Evolutionary conservation across 2,888 invertebrate species (phyloP).

Genomic region (Amaurobius ferox): DNA sequence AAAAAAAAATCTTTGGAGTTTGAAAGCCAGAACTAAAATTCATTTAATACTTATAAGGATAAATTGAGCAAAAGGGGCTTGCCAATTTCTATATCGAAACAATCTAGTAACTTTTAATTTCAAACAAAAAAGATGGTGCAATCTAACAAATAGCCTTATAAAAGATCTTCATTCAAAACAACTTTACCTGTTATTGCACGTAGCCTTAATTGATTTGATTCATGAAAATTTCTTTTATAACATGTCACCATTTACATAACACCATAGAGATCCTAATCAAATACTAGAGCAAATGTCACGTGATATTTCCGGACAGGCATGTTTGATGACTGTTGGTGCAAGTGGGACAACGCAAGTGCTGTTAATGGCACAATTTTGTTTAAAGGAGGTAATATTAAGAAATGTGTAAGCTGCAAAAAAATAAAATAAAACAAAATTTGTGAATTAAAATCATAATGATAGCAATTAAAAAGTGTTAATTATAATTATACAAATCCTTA

Average conservation of each 20-base stretch:
- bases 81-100: not conserved
- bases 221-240: constrained; percentile 31
- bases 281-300: too few relatives aligned
- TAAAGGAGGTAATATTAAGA: too few relatives aligned
- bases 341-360: too few relatives aligned
- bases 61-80: constrained; percentile 21
- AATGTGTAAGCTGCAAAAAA: too few relatives aligned
- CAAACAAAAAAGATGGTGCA: not conserved
- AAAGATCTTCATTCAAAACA: constrained; percentile 26
- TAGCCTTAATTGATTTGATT: constrained; percentile 33
- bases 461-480: too few relatives aligned
- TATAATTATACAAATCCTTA: too few relatives aligned
- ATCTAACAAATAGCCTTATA: constrained; percentile 18
- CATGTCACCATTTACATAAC: constrained; percentile 25
- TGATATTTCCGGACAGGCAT: too few relatives aligned
- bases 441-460: too few relatives aligned
- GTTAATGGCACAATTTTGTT: too few relatives aligned
- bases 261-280: too few relatives aligned
- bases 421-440: too few relatives aligned
- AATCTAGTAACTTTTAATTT: not conserved
- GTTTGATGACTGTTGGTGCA: too few relatives aligned
- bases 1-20: constrained; percentile 41
- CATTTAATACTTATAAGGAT: constrained; percentile 2
- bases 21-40: not conserved
- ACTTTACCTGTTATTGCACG: constrained; percentile 50